phyloP scores from a whole-genome alignment of 2,113 vertebrate species.

The Aegotheles bennettii region DNA sequence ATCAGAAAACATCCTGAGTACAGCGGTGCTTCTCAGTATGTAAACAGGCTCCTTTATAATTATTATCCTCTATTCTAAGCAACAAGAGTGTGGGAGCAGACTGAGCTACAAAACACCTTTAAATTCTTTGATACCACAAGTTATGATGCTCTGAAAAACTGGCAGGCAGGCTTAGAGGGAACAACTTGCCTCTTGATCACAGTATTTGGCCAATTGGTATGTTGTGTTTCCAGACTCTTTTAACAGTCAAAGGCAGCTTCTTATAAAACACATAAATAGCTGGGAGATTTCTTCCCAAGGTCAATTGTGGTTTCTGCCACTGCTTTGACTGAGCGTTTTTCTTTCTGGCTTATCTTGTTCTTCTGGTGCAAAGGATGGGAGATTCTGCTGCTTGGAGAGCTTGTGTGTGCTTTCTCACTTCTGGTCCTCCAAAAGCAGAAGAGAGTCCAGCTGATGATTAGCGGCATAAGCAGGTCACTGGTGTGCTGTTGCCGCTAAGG shows the following conservation, averaged over 20 bases:
- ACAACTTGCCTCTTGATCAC: neutral
- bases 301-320: neutral
- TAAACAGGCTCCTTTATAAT: neutral
- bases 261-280: neutral
- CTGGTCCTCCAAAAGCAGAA: neutral
- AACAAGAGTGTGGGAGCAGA: neutral
- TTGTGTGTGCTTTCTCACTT: neutral
- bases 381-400: neutral
- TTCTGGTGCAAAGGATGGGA: neutral
- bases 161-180: neutral
- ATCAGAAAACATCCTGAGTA: neutral
- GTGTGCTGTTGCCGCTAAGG: neutral
- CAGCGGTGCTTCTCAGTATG: neutral
- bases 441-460: neutral
- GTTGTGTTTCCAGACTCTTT: neutral
- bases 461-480: neutral
- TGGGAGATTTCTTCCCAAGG: neutral
- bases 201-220: neutral
- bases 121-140: neutral
- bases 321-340: neutral
- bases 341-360: slow-evolving; percentile 1
- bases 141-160: neutral
- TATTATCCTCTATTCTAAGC: neutral
- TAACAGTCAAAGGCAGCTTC: neutral
- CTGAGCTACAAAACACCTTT: neutral